Percentiles rank a stretch among this genome's conserved stretches.
These are phyloP conservation scores for Schizaphis graminum DNA, from an alignment of 2,888 invertebrate species.

Conservation along the genomic window DNA sequence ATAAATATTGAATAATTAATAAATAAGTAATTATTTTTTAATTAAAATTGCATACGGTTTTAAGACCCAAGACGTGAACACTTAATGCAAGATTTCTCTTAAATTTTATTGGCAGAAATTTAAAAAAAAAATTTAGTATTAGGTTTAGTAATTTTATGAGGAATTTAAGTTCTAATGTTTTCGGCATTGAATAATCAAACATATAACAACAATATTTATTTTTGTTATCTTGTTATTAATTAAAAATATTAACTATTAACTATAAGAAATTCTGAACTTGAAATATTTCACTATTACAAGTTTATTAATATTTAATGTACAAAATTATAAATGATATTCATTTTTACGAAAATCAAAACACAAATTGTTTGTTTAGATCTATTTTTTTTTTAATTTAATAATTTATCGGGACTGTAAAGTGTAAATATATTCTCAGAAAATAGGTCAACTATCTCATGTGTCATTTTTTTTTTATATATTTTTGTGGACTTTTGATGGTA, in stretches of 20 bases:
- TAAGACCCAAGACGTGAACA: too few relatives aligned
- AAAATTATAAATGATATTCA: neutral
- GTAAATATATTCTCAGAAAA: neutral
- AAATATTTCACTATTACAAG: neutral
- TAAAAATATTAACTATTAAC: neutral
- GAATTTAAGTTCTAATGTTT: too few relatives aligned
- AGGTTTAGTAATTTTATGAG: too few relatives aligned
- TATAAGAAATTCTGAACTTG: neutral
- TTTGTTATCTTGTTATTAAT: too few relatives aligned
- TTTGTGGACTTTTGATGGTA: neutral
- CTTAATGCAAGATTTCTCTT: too few relatives aligned
- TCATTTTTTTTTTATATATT: neutral
- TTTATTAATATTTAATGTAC: neutral
- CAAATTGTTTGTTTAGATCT: neutral
- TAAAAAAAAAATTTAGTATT: too few relatives aligned
- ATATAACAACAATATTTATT: too few relatives aligned
- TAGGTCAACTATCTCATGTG: neutral
- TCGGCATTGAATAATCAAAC: too few relatives aligned
- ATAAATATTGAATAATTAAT: too few relatives aligned
- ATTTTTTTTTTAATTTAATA: neutral
- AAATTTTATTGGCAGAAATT: too few relatives aligned
- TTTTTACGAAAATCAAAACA: neutral
- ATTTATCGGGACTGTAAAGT: neutral
- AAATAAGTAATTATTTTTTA: too few relatives aligned
- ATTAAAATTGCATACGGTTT: too few relatives aligned